phyloP scores from a whole-genome alignment of 2,888 invertebrate genomes.

The Nephrotoma guestfalica region DNA sequence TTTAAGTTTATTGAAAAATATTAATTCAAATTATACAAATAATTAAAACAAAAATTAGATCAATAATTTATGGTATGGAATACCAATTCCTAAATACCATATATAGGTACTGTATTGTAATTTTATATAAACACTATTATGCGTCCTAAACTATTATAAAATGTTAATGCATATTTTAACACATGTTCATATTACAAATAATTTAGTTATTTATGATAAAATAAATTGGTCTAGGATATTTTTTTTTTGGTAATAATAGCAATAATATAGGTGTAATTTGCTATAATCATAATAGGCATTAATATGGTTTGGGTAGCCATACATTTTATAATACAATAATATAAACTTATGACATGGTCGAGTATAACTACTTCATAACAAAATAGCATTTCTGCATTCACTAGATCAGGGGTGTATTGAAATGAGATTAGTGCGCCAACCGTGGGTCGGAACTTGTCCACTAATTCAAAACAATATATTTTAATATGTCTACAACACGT shows the following conservation, averaged over 20 bases:
- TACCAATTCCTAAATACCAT: background rate
- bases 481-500: too few relatives aligned
- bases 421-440: too few relatives aligned
- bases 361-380: too few relatives aligned
- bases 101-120: background rate
- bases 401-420: too few relatives aligned
- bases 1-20: slow-evolving; percentile 15
- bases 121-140: background rate
- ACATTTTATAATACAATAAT: too few relatives aligned
- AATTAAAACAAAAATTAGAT: slow-evolving; percentile 13
- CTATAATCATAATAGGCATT: background rate
- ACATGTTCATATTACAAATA: background rate
- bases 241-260: background rate
- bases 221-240: background rate
- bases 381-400: too few relatives aligned
- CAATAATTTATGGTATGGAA: background rate
- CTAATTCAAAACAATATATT: too few relatives aligned
- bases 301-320: too few relatives aligned
- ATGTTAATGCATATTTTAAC: background rate
- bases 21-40: slow-evolving; percentile 20
- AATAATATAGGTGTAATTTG: background rate
- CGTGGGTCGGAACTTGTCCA: too few relatives aligned
- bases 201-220: background rate
- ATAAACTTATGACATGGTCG: background rate
- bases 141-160: background rate